Base-by-base conservation (phyloP, 2,113 vertebrate genomes). In the Lagenorhynchus albirostris region DNA sequence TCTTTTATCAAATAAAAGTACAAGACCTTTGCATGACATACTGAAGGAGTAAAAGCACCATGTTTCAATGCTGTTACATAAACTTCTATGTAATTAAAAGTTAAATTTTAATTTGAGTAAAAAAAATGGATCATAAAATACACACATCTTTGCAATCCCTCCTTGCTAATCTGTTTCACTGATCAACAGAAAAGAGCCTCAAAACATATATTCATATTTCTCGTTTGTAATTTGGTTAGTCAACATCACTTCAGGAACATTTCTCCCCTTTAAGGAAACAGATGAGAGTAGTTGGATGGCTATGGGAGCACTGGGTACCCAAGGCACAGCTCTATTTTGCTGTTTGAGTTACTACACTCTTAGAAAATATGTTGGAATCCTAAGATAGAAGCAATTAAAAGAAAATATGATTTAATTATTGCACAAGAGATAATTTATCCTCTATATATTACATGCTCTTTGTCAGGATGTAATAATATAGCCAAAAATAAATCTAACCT, bases 1-100 rank as follows among this genome's bases (percentile, higher is more conserved):
- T 74, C 74, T 95, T 93, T 93, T 81, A 89, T 87, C 92, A 85
- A 97, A 88, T 81, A 11, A 55, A 97, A 76, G n/a, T 81, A 38
- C 38, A 79, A 71, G 65, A 68, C 38, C 31, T 95, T 60, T 80
- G n/a, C 7, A 47, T 36, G 70, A 15, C 17, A 71, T 36, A n/a
- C 58, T 68, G 55, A 96, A 97, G 83, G 10, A 91, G 4, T 12
- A 55, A 41, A 77, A 38, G 41, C 10, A 38, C 13, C 1, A 15
- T 36, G 25, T 79, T 93, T 76, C 44, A 26, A 18, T 71, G 20
- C 1, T 58, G 6, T 41, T 84, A 26, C 0, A 44, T n/a, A 62
- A 70, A 50, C 2, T 50, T 86, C 15, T 60, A 26, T 6, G 13
- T 38, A 62, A 82, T 26, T 12, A 38, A 53, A 92, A 65, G 20